Base-by-base conservation (phyloP, 2,797 vertebrate genomes). In the Schizothorax lantsangensis region DNA sequence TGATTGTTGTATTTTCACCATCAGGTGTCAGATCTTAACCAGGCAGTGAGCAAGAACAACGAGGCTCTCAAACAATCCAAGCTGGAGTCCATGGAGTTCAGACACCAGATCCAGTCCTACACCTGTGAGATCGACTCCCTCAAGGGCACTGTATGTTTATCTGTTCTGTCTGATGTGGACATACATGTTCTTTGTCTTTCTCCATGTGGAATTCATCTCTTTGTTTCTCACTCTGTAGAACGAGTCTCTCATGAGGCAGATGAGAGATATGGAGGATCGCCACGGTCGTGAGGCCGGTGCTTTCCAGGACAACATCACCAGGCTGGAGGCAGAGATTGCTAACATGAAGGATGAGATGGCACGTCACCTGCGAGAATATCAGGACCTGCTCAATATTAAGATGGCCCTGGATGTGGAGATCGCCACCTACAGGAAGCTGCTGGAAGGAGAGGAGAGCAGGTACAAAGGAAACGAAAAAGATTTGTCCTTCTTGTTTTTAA, bases 261-360 rank as follows among this genome's bases (percentile, higher is more conserved):
- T 97, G 96, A 91, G 97, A 73, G 97, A 99, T 90, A 94, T 98
- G 96, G 98, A 99, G 95, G 98, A 99, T 57, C 96, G 97, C 5
- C 97, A 97, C 0, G 94, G 96, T 0, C 95, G 94, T 0, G 97
- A 98, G 88, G 97, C 96, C 0, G 79, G 93, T 0, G 94, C 95
- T 14, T 97, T 97, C 93, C 97, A 98, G 93, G 97, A 98, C 91
- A 96, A 88, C 81, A 96, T 98, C 0, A 81, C 94, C 0, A 94
- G 96, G 23, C 95, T 99, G 93, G 98, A 99, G 93, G 95, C 96
- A 0, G 97, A 99, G 93, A 98, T 98, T 73, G 92, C 96, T 74
- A 97, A 97, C 93, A 94, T 99, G 94, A 99, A 99, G 93, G 97
- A 99, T 0, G 98, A 99, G 93, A 99, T 99, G 98, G 97, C 98